A percentile compares a stretch with the other conserved stretches of the same genome.
Evolutionary conservation across 2,113 vertebrate species (phyloP).

Genomic region (Caracal caracal): DNA sequence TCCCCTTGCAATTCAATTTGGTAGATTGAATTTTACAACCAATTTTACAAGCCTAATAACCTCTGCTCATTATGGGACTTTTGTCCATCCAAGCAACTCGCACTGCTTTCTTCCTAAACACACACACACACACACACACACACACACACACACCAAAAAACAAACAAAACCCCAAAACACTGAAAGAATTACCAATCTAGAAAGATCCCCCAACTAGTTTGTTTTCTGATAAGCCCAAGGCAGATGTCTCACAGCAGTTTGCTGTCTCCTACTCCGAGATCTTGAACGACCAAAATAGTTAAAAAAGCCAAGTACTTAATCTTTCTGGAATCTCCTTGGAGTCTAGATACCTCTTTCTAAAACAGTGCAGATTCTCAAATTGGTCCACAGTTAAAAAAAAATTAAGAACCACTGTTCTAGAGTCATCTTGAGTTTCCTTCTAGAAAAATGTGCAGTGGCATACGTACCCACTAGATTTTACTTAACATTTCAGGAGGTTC

Average conservation of each 20-base stretch:
- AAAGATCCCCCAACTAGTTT: neutral
- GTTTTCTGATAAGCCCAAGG: neutral
- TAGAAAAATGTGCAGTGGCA: neutral
- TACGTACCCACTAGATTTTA: neutral
- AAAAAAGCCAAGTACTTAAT: neutral
- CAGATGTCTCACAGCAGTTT: neutral
- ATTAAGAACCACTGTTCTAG: neutral
- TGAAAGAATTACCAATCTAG: neutral
- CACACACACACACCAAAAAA: neutral
- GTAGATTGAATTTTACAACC: neutral
- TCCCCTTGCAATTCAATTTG: neutral
- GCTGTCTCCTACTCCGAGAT: neutral
- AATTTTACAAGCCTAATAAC: neutral
- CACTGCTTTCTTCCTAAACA: neutral
- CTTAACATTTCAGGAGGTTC: neutral
- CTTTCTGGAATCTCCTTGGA: neutral
- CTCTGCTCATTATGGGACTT: neutral
- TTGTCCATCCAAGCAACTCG: neutral
- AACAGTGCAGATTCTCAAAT: constrained; percentile 2
- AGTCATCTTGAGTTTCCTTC: neutral
- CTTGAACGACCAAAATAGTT: neutral
- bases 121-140: too few relatives aligned
- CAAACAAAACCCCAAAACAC: neutral
- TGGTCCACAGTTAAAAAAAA: neutral
- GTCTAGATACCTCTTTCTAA: neutral